Evolutionary conservation across 2,797 vertebrate species (phyloP).

Genomic region (Acrocephalus scirpaceus): DNA sequence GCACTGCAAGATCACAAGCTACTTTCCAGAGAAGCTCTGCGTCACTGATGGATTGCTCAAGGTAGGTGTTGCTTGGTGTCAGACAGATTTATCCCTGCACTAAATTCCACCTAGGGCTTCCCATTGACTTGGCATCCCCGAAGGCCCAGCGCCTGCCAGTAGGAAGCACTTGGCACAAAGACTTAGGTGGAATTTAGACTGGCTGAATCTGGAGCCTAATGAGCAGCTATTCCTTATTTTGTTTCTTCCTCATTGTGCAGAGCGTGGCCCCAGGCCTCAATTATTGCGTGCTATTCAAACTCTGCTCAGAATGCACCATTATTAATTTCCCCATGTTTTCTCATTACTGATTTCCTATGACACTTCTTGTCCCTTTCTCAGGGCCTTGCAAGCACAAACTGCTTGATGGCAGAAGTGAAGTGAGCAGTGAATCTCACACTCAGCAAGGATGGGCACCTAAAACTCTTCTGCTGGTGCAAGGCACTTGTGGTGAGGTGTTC

Average conservation of each 20-base stretch:
- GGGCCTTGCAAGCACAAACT: neutral
- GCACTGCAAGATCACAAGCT: neutral
- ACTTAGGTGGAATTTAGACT: constrained; percentile 53
- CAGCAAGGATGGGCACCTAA: neutral
- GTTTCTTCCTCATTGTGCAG: constrained; percentile 61
- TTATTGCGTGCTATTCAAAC: constrained; percentile 49
- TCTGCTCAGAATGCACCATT: constrained; percentile 30
- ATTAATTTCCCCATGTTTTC: constrained; percentile 50
- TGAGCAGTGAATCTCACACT: neutral
- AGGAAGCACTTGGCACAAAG: constrained; percentile 37
- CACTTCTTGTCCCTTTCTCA: neutral
- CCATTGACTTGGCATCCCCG: neutral
- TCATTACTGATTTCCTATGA: constrained; percentile 41
- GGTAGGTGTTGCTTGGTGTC: neutral
- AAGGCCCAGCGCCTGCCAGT: neutral
- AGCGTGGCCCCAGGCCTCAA: constrained; percentile 32
- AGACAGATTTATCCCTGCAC: neutral
- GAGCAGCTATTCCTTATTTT: constrained; percentile 56
- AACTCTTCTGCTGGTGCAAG: neutral
- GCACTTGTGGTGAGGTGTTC: neutral
- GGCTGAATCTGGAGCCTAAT: constrained; percentile 51
- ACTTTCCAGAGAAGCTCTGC: neutral
- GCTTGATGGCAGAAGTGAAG: neutral
- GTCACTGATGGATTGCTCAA: neutral
- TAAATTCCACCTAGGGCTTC: constrained; percentile 12